phyloP scores from a whole-genome alignment of 2,888 invertebrate genomes.

The Oasisia sp. region DNA sequence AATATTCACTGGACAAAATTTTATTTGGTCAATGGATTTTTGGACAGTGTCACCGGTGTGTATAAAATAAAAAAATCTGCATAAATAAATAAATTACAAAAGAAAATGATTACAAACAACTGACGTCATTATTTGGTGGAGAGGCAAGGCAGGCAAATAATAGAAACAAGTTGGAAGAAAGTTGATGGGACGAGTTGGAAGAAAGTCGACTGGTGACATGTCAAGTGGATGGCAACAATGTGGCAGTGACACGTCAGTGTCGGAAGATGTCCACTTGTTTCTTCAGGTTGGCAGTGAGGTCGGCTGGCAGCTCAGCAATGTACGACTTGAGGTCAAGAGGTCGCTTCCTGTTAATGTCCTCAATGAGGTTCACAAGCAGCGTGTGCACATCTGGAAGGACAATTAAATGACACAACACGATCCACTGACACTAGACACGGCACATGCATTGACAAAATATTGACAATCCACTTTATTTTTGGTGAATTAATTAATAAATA shows the following conservation, averaged over 20 bases:
- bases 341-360: neutral
- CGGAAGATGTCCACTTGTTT: conserved; percentile 2
- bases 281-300: neutral
- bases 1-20: too few species aligned
- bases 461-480: too few species aligned
- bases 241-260: neutral
- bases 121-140: neutral
- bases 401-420: neutral
- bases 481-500: too few species aligned
- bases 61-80: neutral
- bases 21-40: too few species aligned
- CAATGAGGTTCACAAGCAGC: neutral
- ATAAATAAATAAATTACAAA: neutral
- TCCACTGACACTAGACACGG: too few species aligned
- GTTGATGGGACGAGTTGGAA: neutral
- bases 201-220: neutral
- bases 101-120: neutral
- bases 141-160: neutral
- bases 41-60: neutral
- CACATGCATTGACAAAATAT: too few species aligned
- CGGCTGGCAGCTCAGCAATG: neutral
- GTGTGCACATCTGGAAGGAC: neutral
- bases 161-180: neutral
- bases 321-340: neutral
- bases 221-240: neutral